Evolutionary conservation across 1,140 invertebrate species (phyloP), one percentile per base, ranked within the genome.

Genomic region (Drosophila ambigua): DNA sequence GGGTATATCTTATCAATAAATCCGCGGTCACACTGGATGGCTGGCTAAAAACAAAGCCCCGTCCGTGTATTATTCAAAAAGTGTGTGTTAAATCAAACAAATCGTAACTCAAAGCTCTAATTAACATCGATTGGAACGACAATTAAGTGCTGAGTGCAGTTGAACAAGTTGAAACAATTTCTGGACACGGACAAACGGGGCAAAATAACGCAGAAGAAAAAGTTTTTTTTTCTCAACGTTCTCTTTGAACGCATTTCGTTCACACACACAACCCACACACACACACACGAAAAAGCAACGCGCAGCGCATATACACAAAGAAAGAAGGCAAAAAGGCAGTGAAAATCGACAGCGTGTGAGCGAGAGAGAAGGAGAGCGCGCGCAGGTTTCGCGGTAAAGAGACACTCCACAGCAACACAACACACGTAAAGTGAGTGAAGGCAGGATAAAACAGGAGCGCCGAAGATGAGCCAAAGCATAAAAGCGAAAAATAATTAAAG

Each of bases 401-500:
- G 35, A 11, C 35, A 39, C 35, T 39, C 46, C 64, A 65, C 45
- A 73, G 57, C 28, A 62, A 71, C 45, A 67, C 59, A 77, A 24
- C 64, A 65, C 72, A 62, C 41, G 23, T 51, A 69, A 66, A 75
- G 72, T 54, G 68, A 77, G 77, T 77, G 77, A 72, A 72, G 69
- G 72, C 52, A 84, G 80, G 80, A 84, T 80, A 77, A 80, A 80
- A 68, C 49, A 81, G 78, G 77, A 81, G 72, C 72, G 59, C 77
- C 62, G 73, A 85, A 85, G 80, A 84, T 84, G 80, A 77, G 68
- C 53, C 62, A 83, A 79, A 84, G 80, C 77, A 63, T 68, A 87
- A 50, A 74, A 82, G 74, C 72, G 74, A 81, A 85, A 82, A 81
- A 85, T 81, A 87, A 87, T 85, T 81, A 87, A 85, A 83, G 65